A percentile compares a stretch with the other conserved stretches of the same genome.
Evolutionary conservation across 2,113 vertebrate species (phyloP).

Genomic region (Vidua macroura): DNA sequence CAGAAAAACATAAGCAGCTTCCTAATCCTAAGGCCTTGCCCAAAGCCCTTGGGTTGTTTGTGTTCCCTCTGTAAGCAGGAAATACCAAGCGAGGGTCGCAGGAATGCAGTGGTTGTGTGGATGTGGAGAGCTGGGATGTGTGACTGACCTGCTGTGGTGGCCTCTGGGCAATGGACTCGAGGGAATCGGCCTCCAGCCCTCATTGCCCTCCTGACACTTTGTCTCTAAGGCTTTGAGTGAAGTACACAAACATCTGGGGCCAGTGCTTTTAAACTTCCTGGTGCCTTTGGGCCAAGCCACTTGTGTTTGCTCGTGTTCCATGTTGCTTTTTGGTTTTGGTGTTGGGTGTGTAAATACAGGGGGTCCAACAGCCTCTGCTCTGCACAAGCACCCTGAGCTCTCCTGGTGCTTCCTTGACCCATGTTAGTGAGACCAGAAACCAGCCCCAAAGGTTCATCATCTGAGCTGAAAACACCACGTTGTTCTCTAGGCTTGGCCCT

Average conservation of each 20-base stretch:
- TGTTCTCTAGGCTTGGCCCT: background rate
- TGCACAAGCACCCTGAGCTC: background rate
- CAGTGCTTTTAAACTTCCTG: background rate
- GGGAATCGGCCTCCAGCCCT: background rate
- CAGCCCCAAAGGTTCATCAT: background rate
- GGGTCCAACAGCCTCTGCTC: background rate
- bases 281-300: background rate
- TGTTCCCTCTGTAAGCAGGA: conserved; percentile 2
- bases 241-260: background rate
- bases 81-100: background rate
- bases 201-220: background rate
- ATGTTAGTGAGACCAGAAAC: background rate
- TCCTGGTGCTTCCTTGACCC: background rate
- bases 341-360: accelerated
- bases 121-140: background rate
- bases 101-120: background rate
- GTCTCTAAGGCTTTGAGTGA: background rate
- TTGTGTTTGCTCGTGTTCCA: accelerated
- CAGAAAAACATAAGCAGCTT: accelerated
- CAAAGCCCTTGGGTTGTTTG: background rate
- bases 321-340: background rate
- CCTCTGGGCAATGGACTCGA: background rate
- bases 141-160: background rate
- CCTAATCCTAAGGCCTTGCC: background rate
- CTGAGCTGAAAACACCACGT: background rate